Evolutionary conservation across 2,797 vertebrate genomes (phyloP).

Genomic region (Sternotherus odoratus): DNA sequence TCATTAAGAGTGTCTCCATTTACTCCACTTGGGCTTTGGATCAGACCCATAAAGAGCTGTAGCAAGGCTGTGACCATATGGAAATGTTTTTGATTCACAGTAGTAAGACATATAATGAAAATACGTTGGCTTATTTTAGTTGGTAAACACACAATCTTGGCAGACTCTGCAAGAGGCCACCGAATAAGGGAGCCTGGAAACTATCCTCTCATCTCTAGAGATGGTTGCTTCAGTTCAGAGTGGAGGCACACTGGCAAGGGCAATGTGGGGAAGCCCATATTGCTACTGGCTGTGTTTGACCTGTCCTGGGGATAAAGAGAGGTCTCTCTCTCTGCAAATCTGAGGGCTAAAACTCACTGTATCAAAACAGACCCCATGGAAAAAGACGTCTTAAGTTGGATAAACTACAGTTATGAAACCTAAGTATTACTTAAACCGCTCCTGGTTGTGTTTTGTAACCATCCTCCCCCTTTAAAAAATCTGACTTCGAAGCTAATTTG

Average conservation of each 20-base stretch:
- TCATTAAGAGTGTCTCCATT: constrained; percentile 8
- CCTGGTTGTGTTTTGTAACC: constrained; percentile 44
- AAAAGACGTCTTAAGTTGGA: constrained; percentile 51
- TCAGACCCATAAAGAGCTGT: not conserved
- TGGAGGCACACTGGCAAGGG: not conserved
- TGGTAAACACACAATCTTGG: constrained; percentile 52
- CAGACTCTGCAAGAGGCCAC: constrained; percentile 27
- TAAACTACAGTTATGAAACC: constrained; percentile 67
- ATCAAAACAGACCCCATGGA: constrained; percentile 37
- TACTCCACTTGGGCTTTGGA: constrained; percentile 13
- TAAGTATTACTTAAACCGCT: constrained; percentile 70
- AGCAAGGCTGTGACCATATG: constrained; percentile 68
- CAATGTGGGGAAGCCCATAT: not conserved
- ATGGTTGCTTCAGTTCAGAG: not conserved
- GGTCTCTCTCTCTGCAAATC: not conserved
- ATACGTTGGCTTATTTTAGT: constrained; percentile 65
- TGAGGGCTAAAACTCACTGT: constrained; percentile 30
- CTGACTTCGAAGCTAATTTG: constrained; percentile 56
- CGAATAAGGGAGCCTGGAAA: constrained; percentile 15
- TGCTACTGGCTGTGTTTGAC: constrained; percentile 11
- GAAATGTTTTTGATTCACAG: constrained; percentile 68
- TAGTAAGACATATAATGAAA: constrained; percentile 74
- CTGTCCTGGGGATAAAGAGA: not conserved
- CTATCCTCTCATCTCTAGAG: not conserved
- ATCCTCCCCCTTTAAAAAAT: not conserved